Evolutionary conservation across 1,140 invertebrate genomes (phyloP).

Genomic region (Brachionus calyciflorus): DNA sequence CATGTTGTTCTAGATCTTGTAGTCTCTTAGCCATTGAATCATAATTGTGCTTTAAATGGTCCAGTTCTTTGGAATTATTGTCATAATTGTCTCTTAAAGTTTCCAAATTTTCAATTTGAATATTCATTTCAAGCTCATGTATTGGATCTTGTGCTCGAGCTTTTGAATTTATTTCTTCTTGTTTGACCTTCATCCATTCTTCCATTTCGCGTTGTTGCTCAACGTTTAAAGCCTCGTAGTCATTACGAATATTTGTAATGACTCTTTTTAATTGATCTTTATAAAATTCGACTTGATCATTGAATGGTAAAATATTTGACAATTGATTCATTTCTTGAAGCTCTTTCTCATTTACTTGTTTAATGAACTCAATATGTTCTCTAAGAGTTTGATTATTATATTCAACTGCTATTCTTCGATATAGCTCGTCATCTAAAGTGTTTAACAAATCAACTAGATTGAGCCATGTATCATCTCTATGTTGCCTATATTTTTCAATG

Average conservation of each 20-base stretch:
- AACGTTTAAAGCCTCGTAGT: neutral
- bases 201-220: conserved; percentile 41
- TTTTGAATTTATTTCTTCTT: neutral
- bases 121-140: conserved; percentile 29
- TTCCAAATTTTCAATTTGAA: conserved; percentile 38
- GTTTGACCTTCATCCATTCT: conserved; percentile 39
- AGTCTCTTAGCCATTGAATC: neutral
- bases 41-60: neutral
- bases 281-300: conserved; percentile 46
- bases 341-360: conserved; percentile 36
- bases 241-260: neutral
- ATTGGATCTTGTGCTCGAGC: neutral
- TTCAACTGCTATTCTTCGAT: conserved; percentile 7
- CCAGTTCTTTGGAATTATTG: conserved; percentile 9
- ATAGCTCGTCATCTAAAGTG: conserved; percentile 26
- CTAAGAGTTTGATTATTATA: conserved; percentile 33
- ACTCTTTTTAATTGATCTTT: conserved; percentile 39
- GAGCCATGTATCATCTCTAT: conserved; percentile 7
- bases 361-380: conserved; percentile 37
- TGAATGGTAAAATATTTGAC: conserved; percentile 27
- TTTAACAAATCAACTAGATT: conserved; percentile 1
- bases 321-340: conserved; percentile 30
- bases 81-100: neutral
- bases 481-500: conserved; percentile 1
- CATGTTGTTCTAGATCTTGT: neutral